These are phyloP conservation scores for Stegophylla sp. DNA, from an alignment of 2,888 invertebrate species.

Conservation along the genomic window DNA sequence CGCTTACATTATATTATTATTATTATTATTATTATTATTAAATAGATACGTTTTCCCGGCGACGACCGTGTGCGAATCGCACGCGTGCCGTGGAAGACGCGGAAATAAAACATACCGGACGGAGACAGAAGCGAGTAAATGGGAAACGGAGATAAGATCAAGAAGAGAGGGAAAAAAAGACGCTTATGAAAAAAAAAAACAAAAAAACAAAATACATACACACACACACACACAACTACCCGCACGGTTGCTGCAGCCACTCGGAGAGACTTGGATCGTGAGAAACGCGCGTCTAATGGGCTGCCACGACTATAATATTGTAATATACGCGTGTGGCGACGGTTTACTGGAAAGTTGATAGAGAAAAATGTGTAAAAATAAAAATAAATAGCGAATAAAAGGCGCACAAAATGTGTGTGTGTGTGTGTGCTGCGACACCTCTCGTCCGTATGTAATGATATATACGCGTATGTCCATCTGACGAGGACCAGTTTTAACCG, in stretches of 20 bases:
- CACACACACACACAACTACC: not conserved
- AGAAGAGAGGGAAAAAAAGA: not conserved
- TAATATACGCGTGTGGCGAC: slow-evolving; percentile 30
- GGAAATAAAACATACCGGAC: not conserved
- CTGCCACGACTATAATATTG: no score
- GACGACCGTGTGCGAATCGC: not conserved
- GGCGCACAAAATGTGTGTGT: not conserved
- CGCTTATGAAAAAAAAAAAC: not conserved
- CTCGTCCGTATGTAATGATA: not conserved
- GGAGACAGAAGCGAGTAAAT: not conserved
- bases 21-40: not conserved
- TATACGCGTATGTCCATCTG: not conserved
- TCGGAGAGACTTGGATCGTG: slow-evolving; percentile 22
- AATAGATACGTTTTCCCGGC: not conserved
- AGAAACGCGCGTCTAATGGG: slow-evolving; percentile 47
- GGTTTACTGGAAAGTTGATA: slow-evolving; percentile 31
- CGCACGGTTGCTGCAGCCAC: not conserved
- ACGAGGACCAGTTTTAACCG: slow-evolving; percentile 8
- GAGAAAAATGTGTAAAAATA: not conserved
- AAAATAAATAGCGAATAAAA: not conserved
- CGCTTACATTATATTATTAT: no score
- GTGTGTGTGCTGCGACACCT: not conserved
- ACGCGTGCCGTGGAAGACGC: not conserved
- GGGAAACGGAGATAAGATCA: not conserved
- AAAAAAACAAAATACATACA: not conserved